Conservation (phyloP, 2,113 vertebrate species). For the Dasyornis broadbenti region DNA sequence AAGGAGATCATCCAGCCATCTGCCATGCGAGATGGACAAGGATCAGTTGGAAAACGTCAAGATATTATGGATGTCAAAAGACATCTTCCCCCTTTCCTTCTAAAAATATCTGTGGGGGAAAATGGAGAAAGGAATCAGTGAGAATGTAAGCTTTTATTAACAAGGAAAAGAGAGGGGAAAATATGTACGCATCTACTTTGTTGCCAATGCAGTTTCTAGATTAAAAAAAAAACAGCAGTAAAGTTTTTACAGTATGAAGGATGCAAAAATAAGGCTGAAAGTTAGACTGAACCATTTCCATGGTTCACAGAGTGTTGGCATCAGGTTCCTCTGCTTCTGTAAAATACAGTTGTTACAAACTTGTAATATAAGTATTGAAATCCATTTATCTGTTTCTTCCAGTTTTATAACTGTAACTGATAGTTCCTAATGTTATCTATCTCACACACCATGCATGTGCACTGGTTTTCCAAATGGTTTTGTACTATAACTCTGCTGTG, state of each 20-base stretch:
- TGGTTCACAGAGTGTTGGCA: background rate
- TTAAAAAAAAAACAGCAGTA: background rate
- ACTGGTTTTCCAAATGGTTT: background rate
- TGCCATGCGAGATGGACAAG: background rate
- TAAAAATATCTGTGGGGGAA: background rate
- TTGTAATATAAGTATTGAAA: background rate
- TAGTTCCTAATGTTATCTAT: background rate
- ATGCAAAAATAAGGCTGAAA: background rate
- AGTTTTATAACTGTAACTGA: background rate
- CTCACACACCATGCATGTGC: background rate
- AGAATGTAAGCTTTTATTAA: background rate
- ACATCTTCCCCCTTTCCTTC: background rate
- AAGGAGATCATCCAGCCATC: background rate
- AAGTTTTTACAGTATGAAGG: background rate
- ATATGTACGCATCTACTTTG: background rate
- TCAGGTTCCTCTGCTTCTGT: background rate
- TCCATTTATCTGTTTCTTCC: background rate
- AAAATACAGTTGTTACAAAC: background rate
- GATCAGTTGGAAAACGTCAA: background rate
- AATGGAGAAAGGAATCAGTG: background rate
- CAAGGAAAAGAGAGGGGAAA: background rate
- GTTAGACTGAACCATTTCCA: background rate
- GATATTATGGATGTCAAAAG: background rate
- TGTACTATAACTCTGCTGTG: background rate
- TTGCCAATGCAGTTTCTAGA: background rate